phyloP scores from a whole-genome alignment of 2,797 vertebrate genomes.

The Neosilurus hyrtlii region DNA sequence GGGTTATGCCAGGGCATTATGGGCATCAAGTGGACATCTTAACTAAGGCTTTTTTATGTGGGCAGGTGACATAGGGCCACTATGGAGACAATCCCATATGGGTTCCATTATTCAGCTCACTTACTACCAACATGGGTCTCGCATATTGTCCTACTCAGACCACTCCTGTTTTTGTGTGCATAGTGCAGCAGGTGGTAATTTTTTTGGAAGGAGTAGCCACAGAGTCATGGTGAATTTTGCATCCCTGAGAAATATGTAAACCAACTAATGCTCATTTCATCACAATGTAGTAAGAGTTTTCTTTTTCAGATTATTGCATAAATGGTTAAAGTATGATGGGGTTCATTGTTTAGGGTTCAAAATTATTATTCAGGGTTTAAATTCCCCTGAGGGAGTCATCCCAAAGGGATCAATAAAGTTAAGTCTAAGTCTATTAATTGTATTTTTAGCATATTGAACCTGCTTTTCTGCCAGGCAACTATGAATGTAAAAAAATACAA shows the following conservation, averaged over 20 bases:
- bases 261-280: neutral
- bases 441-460: neutral
- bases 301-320: neutral
- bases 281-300: neutral
- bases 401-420: too few species aligned
- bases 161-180: neutral
- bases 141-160: neutral
- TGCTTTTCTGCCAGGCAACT: neutral
- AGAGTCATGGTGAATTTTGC: neutral
- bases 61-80: too few species aligned
- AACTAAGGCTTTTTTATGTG: too few species aligned
- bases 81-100: too few species aligned
- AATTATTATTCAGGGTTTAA: too few species aligned
- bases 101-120: too few species aligned
- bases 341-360: too few species aligned
- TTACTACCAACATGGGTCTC: too few species aligned
- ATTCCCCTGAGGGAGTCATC: too few species aligned
- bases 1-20: too few species aligned
- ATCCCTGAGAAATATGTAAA: neutral
- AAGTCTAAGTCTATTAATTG: constrained; percentile 4
- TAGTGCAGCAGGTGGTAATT: neutral
- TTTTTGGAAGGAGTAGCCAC: neutral
- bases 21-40: too few species aligned
- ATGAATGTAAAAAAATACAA: neutral
- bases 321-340: neutral